Conservation (phyloP, 2,113 vertebrate species). For the Rhea pennata region DNA sequence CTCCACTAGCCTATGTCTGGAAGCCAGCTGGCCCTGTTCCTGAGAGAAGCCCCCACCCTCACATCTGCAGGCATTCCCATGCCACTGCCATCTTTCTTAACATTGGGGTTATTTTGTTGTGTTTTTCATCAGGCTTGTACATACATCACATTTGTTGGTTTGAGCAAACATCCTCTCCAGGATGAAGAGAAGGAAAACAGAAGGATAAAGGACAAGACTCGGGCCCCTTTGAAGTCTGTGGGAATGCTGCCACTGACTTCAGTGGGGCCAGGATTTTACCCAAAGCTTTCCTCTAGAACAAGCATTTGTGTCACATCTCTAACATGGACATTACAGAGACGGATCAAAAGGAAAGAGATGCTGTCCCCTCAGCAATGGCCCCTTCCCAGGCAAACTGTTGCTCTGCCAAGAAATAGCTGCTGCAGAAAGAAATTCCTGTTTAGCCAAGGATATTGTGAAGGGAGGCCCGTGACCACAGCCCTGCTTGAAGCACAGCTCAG, state of each 20-base stretch:
- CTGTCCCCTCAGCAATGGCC: neutral
- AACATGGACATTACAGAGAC: neutral
- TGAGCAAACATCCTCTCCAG: neutral
- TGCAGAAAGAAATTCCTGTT: neutral
- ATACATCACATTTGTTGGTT: neutral
- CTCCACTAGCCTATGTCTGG: neutral
- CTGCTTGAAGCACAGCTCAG: neutral
- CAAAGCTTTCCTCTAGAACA: neutral
- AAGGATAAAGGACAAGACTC: neutral
- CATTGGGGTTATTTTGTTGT: rapidly evolving
- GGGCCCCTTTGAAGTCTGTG: neutral
- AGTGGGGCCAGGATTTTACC: neutral
- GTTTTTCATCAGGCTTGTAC: neutral
- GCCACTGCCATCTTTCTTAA: neutral
- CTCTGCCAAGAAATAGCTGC: neutral
- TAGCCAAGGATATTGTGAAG: neutral
- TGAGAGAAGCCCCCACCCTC: neutral
- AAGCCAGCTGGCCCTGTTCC: neutral
- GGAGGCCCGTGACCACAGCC: neutral
- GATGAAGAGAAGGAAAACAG: neutral
- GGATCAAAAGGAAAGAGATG: neutral
- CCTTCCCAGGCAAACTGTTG: neutral
- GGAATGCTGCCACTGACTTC: neutral
- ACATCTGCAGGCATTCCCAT: neutral
- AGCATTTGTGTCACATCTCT: neutral